Evolutionary conservation across 37 sponge, comb jelly and placozoan species (phyloP), one percentile per base, ranked within the genome.

Genomic region (Ephydatia muelleri): DNA sequence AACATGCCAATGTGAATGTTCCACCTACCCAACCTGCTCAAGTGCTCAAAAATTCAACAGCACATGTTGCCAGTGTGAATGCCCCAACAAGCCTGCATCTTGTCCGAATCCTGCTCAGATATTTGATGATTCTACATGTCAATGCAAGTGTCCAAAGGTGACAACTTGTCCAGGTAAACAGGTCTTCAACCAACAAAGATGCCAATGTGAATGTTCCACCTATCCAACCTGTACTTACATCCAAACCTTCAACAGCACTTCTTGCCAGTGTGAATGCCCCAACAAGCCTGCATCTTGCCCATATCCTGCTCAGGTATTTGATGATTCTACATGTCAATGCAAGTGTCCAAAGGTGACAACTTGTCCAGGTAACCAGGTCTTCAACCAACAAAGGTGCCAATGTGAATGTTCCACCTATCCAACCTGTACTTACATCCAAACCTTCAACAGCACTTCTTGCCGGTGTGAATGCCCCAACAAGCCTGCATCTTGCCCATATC

Each of bases 1-100:
- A 0, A 69, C 73, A 4, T 88, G 88, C 37, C 37, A 83, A 12
- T 88, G 88, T 78, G 72, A 27, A 30, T 88, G 88, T 57, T 40
- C 72, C 28, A 72, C 33, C 37, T 29, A 33, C 3, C 31, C 83
- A 25, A 23, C 48, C 13, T 34, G 57, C 9, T 16, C 19, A 31
- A 49, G 28, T 68, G 31, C 21, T 80, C 35, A 80, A 32, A 49
- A 11, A 67, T 26, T n/a, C 30, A 5, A 43, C 28, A 3, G 3
- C 31, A 13, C 23, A 3, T 19, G 65, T 0, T 78, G 79, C 65
- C 31, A 80, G 9, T 67, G 68, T 29, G 23, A 28, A 67, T 80
- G 81, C 31, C 36, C 22, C 66, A 64, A 80, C 16, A 3, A 5
- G 34, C 75, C 31, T 37, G 2, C 2, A 28, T 73, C 21, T 30